Conservation (phyloP, 2,888 invertebrate species). For the Hirtodrosophila alboralis region DNA sequence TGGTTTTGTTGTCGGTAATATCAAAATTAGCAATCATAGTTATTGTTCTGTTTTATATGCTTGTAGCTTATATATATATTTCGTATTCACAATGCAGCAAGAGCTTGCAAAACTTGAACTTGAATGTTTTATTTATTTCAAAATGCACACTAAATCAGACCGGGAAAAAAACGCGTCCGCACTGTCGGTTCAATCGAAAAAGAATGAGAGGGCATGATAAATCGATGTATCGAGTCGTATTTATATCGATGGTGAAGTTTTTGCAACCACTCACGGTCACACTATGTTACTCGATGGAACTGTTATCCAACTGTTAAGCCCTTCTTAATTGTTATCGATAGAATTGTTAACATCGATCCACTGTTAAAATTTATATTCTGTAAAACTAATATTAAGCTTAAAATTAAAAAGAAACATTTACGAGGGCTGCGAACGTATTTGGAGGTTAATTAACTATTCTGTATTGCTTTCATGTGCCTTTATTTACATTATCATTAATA, state of each 20-base stretch:
- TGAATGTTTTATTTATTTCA: conserved; percentile 28
- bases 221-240: conserved; percentile 38
- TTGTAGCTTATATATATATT: not conserved
- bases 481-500: no score
- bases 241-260: conserved; percentile 18
- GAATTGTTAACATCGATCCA: no score
- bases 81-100: conserved; percentile 1
- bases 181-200: conserved; percentile 46
- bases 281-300: conserved; percentile 22
- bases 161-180: conserved; percentile 49
- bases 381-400: no score
- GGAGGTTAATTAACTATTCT: no score
- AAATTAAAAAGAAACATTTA: no score
- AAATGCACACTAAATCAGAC: conserved; percentile 36
- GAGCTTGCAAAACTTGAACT: conserved; percentile 6
- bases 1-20: conserved; percentile 86
- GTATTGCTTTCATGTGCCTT: no score
- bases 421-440: no score
- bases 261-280: conserved; percentile 6
- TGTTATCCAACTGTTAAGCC: conserved; percentile 2
- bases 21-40: conserved; percentile 81
- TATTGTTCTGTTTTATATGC: conserved; percentile 24
- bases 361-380: no score
- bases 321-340: conserved; percentile 14
- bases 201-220: conserved; percentile 38